Percentiles rank a stretch among this genome's conserved stretches.
Conservation (phyloP, 2,888 invertebrate species). For the Zygogramma bicolorata region DNA sequence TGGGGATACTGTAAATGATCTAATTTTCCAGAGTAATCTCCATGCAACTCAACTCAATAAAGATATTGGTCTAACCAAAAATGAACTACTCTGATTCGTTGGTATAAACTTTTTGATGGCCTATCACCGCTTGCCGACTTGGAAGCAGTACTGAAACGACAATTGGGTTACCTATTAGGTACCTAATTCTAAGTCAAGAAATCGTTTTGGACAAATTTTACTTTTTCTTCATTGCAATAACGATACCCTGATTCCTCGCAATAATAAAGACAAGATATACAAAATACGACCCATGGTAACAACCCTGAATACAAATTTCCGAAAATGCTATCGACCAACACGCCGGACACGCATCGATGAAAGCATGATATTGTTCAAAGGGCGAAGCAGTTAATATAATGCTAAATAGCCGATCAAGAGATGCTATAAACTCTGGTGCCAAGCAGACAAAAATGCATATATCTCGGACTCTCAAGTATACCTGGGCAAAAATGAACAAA, state of each 20-base stretch:
- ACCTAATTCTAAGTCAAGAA: constrained; percentile 13
- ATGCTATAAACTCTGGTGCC: no score
- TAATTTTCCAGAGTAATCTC: constrained; percentile 42
- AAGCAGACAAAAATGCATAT: no score
- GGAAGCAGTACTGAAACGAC: constrained; percentile 26
- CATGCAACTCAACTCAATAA: constrained; percentile 39
- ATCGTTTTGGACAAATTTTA: constrained; percentile 27
- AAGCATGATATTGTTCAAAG: not conserved
- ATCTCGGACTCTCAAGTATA: no score
- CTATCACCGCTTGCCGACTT: constrained; percentile 34
- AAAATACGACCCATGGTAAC: not conserved
- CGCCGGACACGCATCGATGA: not conserved
- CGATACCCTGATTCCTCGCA: not conserved
- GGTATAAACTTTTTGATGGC: constrained; percentile 38
- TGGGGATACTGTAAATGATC: constrained; percentile 25
- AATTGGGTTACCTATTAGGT: constrained; percentile 10
- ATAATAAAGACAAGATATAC: not conserved
- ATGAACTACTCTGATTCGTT: constrained; percentile 33
- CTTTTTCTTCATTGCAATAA: constrained; percentile 22
- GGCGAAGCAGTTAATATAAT: not conserved
- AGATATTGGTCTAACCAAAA: constrained; percentile 31
- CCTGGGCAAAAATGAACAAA: no score
- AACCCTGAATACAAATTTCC: not conserved
- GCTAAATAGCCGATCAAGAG: no score
- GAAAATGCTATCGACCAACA: not conserved